Percentiles rank a stretch among this genome's conserved stretches.
These are phyloP conservation scores for Melanophora roralis DNA, from an alignment of 2,888 invertebrate genomes.

Conservation along the genomic window DNA sequence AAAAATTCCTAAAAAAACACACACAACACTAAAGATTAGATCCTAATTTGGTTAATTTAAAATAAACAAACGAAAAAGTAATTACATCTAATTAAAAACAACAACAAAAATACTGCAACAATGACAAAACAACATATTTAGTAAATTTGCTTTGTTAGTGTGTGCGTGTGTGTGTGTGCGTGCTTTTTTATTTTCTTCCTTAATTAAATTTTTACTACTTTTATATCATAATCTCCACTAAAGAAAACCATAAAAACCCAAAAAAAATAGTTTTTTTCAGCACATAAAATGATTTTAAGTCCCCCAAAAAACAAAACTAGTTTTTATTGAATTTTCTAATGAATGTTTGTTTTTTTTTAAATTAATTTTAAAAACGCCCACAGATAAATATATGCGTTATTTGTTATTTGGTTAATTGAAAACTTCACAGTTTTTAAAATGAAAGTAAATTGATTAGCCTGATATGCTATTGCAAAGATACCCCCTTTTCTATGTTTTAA, in stretches of 20 bases:
- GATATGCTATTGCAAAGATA: no score
- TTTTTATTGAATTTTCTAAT: slow-evolving; percentile 44
- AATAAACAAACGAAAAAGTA: neutral
- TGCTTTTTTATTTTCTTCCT: neutral
- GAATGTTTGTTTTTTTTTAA: slow-evolving; percentile 28
- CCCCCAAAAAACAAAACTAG: slow-evolving; percentile 12
- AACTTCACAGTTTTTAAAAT: slow-evolving; percentile 25
- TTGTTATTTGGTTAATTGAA: neutral
- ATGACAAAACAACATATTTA: neutral
- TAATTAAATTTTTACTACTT: slow-evolving; percentile 2
- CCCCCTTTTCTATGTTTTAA: no score
- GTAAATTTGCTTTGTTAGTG: neutral
- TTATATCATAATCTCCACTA: neutral
- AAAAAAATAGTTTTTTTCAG: neutral
- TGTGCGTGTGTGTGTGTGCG: neutral
- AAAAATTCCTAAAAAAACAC: slow-evolving; percentile 12
- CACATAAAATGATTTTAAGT: slow-evolving; percentile 1
- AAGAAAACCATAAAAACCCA: neutral
- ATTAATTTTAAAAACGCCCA: slow-evolving; percentile 44
- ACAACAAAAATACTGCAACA: neutral
- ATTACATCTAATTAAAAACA: slow-evolving; percentile 41
- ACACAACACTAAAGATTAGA: slow-evolving; percentile 25
- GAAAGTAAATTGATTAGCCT: no score
- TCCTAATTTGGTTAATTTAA: slow-evolving; percentile 53
- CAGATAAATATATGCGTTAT: neutral